These are phyloP conservation scores for human (Homo sapiens) DNA, from an alignment of 2,113 vertebrate species.

Conservation along the genomic window DNA sequence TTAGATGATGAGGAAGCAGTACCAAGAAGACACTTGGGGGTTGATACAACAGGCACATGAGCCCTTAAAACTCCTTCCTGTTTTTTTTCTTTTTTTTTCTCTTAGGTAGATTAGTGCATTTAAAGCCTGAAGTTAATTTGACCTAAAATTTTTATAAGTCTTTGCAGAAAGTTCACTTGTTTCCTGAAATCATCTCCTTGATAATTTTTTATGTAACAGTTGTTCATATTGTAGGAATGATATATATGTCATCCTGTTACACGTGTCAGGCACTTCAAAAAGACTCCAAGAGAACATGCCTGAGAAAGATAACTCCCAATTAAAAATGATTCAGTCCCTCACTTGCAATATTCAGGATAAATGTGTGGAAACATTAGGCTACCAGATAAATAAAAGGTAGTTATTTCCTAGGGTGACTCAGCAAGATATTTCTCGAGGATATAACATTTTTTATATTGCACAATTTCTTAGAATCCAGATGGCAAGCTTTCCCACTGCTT, in stretches of 20 bases:
- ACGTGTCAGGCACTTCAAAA: conserved; percentile 20
- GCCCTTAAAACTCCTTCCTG: neutral
- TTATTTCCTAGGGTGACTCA: neutral
- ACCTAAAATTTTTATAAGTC: neutral
- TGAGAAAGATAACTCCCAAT: neutral
- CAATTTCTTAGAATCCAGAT: neutral
- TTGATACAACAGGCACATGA: neutral
- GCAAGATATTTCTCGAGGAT: conserved; percentile 37
- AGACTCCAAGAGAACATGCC: neutral
- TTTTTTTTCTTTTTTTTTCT: neutral
- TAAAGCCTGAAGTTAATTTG: neutral
- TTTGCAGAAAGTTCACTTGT: neutral
- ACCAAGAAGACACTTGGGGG: neutral
- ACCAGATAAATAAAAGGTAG: neutral
- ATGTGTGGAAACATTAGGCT: neutral
- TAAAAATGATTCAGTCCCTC: neutral
- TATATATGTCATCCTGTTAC: neutral
- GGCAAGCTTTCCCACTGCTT: neutral
- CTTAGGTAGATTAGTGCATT: neutral
- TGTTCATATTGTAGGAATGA: neutral
- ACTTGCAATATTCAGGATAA: neutral
- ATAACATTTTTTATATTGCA: neutral
- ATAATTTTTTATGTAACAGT: neutral
- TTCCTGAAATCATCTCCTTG: neutral
- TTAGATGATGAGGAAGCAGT: neutral